Evolutionary conservation across 1,140 invertebrate genomes (phyloP).

Genomic region (Babylonia areolata): DNA sequence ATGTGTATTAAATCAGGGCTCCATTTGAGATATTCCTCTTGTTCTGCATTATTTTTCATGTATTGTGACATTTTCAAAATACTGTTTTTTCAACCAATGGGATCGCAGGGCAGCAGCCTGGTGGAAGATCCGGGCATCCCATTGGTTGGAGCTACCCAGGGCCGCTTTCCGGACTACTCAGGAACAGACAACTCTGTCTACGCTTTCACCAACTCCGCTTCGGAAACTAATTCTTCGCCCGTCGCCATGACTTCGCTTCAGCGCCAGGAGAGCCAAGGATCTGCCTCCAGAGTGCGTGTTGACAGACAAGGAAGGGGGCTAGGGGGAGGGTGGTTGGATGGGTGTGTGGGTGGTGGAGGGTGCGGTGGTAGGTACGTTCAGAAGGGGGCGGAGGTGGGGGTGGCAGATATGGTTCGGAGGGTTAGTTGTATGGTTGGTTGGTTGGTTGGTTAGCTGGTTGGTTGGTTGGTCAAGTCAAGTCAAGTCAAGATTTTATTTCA

Average conservation of each 20-base stretch:
- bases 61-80: too few species aligned
- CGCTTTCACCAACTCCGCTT: background rate
- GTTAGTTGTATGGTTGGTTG: too few species aligned
- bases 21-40: too few species aligned
- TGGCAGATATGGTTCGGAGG: too few species aligned
- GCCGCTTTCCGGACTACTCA: background rate
- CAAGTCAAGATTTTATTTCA: too few species aligned
- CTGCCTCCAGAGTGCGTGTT: background rate
- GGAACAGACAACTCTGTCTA: slow-evolving; percentile 3
- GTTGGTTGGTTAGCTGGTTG: too few species aligned
- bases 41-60: too few species aligned
- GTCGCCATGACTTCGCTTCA: background rate
- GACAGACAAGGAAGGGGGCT: background rate
- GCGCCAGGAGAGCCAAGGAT: background rate
- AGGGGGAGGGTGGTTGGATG: background rate
- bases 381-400: too few species aligned
- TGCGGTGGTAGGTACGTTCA: too few species aligned
- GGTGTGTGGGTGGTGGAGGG: background rate
- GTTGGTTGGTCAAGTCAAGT: too few species aligned
- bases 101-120: background rate
- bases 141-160: background rate
- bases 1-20: too few species aligned
- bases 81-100: background rate
- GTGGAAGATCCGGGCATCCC: slow-evolving; percentile 20
- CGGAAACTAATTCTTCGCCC: background rate